Conservation (phyloP, 2,113 vertebrate species). For the Macroglossus sobrinus region DNA sequence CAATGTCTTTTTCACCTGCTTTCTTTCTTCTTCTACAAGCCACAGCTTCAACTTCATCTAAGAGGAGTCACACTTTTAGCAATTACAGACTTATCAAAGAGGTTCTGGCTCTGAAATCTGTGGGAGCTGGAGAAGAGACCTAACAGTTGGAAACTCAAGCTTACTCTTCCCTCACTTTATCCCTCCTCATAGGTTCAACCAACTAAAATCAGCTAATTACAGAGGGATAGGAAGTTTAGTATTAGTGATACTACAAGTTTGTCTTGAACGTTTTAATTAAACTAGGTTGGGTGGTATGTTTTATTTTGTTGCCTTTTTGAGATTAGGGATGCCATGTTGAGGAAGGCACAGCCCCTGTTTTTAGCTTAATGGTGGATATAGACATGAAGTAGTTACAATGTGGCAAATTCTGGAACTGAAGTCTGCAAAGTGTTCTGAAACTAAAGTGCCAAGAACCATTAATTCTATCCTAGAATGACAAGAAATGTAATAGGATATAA, state of each 20-base stretch:
- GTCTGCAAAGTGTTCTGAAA: background rate
- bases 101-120: background rate
- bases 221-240: background rate
- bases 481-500: background rate
- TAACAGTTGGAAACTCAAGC: background rate
- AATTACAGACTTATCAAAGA: background rate
- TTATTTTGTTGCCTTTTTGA: background rate
- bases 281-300: background rate
- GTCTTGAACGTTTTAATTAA: background rate
- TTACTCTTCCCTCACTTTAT: background rate
- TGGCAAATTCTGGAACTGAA: background rate
- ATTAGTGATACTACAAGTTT: background rate
- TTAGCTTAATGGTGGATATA: background rate
- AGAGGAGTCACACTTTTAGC: background rate
- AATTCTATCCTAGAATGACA: background rate
- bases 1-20: background rate
- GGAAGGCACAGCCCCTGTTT: background rate
- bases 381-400: background rate
- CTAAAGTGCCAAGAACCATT: background rate
- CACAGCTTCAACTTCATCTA: background rate
- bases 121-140: background rate
- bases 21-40: background rate
- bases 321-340: background rate
- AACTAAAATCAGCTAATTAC: background rate
- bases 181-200: background rate